Conservation (phyloP, 1,140 invertebrate genomes). For the Hylyphantes graminicola region DNA sequence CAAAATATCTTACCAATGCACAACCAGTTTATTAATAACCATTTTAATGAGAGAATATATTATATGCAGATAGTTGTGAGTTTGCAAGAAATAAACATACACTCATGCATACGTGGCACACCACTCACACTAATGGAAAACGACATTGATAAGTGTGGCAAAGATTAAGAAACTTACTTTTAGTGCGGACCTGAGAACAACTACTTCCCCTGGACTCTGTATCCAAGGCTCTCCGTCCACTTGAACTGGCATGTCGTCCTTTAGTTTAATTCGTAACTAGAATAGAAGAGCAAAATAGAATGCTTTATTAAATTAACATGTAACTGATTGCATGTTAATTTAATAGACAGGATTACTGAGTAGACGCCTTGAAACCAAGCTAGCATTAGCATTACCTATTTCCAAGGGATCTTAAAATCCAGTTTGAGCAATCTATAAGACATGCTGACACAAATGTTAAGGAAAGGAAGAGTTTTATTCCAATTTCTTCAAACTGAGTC, state of each 20-base stretch:
- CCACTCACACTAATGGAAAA: slow-evolving; percentile 7
- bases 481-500: too few species aligned
- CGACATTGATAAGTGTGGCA: neutral
- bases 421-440: too few species aligned
- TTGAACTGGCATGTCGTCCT: slow-evolving; percentile 96
- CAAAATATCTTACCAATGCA: too few species aligned
- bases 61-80: slow-evolving; percentile 57
- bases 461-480: too few species aligned
- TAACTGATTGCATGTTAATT: too few species aligned
- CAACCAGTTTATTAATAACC: too few species aligned
- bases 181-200: slow-evolving; percentile 97
- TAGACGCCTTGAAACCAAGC: too few species aligned
- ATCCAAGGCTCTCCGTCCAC: slow-evolving; percentile 99
- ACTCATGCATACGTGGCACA: slow-evolving; percentile 29
- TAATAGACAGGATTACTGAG: too few species aligned
- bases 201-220: slow-evolving; percentile 95
- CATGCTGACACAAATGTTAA: too few species aligned
- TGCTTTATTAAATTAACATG: too few species aligned
- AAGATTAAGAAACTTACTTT: slow-evolving; percentile 79
- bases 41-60: slow-evolving; percentile 33
- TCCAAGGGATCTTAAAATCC: too few species aligned
- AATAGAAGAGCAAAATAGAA: slow-evolving; percentile 67
- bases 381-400: too few species aligned
- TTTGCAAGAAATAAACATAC: slow-evolving; percentile 18
- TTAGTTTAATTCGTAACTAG: slow-evolving; percentile 76